Percentiles rank a stretch among this genome's conserved stretches.
Evolutionary conservation across 2,797 vertebrate genomes (phyloP).

Genomic region (Emydoidea blandingii): DNA sequence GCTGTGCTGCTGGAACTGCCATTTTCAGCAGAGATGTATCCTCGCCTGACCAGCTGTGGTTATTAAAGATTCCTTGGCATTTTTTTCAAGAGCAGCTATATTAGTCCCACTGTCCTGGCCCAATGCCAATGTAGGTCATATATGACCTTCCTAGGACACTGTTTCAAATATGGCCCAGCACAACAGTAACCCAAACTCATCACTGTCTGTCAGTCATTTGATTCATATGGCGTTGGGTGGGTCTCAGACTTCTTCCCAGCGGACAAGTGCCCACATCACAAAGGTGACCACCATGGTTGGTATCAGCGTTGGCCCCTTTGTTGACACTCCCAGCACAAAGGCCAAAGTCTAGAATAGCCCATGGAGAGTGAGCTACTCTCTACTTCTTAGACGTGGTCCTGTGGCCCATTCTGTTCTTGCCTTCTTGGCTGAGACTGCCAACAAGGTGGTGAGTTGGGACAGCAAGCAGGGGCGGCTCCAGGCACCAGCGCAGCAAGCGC

Average conservation of each 20-base stretch:
- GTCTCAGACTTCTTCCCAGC: background rate
- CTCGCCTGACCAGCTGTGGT: background rate
- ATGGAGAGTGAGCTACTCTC: background rate
- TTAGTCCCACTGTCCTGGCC: background rate
- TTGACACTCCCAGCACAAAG: background rate
- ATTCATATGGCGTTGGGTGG: background rate
- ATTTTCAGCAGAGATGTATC: background rate
- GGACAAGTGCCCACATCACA: background rate
- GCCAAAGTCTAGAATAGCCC: background rate
- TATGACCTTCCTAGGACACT: background rate
- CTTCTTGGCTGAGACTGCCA: rapidly evolving
- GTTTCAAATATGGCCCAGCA: background rate
- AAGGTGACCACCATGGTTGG: background rate
- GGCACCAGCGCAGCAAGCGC: too few species aligned
- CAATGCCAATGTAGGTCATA: background rate
- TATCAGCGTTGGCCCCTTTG: background rate
- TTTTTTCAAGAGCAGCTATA: background rate
- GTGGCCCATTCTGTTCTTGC: background rate
- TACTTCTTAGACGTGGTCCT: background rate
- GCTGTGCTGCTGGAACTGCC: background rate
- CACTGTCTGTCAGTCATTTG: background rate
- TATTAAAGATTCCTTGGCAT: background rate
- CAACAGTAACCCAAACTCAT: background rate
- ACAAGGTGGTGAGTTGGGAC: rapidly evolving
- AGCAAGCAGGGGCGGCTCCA: background rate